Percentiles rank a stretch among this genome's conserved stretches.
Evolutionary conservation across 2,797 vertebrate genomes (phyloP).

Genomic region (Acanthopagrus latus): DNA sequence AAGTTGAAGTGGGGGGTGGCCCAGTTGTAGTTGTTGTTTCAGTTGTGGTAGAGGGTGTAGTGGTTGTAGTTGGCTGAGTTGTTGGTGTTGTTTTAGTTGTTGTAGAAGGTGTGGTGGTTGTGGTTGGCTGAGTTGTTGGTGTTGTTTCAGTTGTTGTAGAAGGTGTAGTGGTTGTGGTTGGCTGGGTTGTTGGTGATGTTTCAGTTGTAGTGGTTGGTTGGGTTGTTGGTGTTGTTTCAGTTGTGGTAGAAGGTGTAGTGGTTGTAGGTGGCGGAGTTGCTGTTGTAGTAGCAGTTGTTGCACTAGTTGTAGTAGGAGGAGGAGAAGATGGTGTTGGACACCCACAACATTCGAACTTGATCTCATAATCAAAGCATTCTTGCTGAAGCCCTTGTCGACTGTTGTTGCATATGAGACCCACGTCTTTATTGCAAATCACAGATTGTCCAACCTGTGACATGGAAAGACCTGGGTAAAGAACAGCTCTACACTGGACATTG

Average conservation of each 20-base stretch:
- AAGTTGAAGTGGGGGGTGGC: background rate
- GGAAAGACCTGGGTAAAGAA: slow-evolving; percentile 7
- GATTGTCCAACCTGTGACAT: slow-evolving; percentile 34
- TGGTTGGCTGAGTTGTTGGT: background rate
- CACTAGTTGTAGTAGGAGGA: background rate
- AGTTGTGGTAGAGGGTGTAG: background rate
- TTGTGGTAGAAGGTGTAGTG: background rate
- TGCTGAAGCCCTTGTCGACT: slow-evolving; percentile 47
- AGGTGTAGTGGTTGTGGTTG: too few relatives aligned
- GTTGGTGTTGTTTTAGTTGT: too few relatives aligned
- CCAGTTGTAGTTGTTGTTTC: background rate
- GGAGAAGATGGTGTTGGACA: background rate
- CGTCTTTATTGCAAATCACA: slow-evolving; percentile 45
- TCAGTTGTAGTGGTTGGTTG: too few relatives aligned
- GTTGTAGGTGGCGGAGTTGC: background rate
- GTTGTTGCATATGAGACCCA: slow-evolving; percentile 60
- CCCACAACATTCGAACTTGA: slow-evolving; percentile 45
- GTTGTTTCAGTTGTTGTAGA: too few relatives aligned
- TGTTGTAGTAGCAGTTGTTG: background rate
- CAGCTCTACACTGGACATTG: slow-evolving; percentile 45
- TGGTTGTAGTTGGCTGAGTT: too few relatives aligned
- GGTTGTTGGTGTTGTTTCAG: too few relatives aligned
- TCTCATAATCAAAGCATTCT: slow-evolving; percentile 66
- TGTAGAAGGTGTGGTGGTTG: too few relatives aligned
- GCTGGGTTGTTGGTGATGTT: too few relatives aligned